Evolutionary conservation across 2,797 vertebrate genomes (phyloP).

Genomic region (Lophotriccus pileatus): DNA sequence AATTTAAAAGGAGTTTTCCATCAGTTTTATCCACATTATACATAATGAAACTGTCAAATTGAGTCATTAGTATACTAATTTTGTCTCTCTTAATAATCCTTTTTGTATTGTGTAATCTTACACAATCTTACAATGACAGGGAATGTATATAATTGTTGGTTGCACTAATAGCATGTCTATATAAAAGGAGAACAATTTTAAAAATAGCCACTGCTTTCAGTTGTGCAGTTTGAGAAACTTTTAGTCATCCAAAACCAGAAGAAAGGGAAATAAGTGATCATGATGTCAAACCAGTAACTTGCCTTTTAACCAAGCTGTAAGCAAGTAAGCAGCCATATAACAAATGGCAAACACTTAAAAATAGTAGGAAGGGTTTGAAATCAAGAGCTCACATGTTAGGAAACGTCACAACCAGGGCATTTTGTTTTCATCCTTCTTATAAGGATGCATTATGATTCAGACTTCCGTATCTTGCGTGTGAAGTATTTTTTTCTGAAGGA

Average conservation of each 20-base stretch:
- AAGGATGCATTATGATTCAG: not conserved
- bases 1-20: constrained; percentile 27
- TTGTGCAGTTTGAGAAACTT: not conserved
- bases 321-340: not conserved
- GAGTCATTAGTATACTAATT: constrained; percentile 46
- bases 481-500: not conserved
- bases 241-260: not conserved
- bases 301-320: not conserved
- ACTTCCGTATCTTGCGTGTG: not conserved
- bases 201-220: constrained; percentile 28
- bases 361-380: not conserved
- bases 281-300: not conserved
- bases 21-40: not conserved
- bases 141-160: constrained; percentile 35
- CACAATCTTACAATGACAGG: not conserved
- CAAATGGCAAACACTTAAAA: not conserved
- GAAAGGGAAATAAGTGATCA: not conserved
- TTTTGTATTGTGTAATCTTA: constrained; percentile 21
- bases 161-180: constrained; percentile 8
- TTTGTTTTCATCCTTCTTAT: not conserved
- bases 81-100: constrained; percentile 24
- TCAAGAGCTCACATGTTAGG: not conserved
- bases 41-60: constrained; percentile 43
- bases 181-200: not conserved
- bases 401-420: not conserved